Percentiles rank a stretch among this genome's conserved stretches.
Evolutionary conservation across 2,113 vertebrate species (phyloP).

Genomic region (Capreolus pygargus): DNA sequence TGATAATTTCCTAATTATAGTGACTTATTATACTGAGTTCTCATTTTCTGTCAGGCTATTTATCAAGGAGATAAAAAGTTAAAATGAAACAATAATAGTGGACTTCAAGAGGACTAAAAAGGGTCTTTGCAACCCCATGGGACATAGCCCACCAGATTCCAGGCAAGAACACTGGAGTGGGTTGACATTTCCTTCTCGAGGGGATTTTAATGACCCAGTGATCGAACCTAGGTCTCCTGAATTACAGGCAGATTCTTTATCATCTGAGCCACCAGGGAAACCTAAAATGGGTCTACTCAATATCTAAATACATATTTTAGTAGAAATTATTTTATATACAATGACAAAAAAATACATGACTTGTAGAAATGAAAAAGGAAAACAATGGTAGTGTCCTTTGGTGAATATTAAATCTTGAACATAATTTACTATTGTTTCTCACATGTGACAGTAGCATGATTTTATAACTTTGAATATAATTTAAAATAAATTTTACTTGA

Average conservation of each 20-base stretch:
- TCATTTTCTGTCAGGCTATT: not conserved
- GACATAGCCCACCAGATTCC: not conserved
- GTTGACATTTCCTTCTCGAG: not conserved
- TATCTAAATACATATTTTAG: not conserved
- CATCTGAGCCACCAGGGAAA: not conserved
- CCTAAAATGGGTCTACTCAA: not conserved
- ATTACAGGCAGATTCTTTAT: not conserved
- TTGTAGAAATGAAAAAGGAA: slow-evolving; percentile 22
- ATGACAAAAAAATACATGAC: not conserved
- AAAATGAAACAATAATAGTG: slow-evolving; percentile 2
- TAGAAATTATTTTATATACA: slow-evolving; percentile 3
- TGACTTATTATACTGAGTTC: not conserved
- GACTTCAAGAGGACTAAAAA: not conserved
- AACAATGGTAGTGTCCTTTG: slow-evolving; percentile 55
- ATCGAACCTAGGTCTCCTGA: not conserved
- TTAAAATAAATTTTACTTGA: not conserved
- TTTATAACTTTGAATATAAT: not conserved
- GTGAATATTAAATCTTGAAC: slow-evolving; percentile 29
- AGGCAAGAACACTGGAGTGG: not conserved
- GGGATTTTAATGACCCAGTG: not conserved
- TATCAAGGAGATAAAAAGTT: not conserved
- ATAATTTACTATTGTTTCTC: slow-evolving; percentile 39
- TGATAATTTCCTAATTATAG: not conserved
- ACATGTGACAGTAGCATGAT: slow-evolving; percentile 12
- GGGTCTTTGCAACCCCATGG: not conserved